phyloP scores from a whole-genome alignment of 2,797 vertebrate genomes.

The Zalophus californianus region DNA sequence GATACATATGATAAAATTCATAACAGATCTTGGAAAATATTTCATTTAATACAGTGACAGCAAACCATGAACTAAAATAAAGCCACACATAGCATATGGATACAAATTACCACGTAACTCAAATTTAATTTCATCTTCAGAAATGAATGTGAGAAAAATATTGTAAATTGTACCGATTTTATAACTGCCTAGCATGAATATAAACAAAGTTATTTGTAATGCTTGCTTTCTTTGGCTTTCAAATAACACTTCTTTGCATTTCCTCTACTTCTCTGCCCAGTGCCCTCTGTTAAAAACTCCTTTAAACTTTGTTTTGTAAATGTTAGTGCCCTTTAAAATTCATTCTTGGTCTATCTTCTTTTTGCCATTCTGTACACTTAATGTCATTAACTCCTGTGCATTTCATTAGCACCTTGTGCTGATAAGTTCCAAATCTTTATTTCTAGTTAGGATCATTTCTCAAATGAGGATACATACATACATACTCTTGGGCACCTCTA shows the following conservation, averaged over 20 bases:
- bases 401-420: background rate
- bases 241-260: background rate
- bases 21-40: conserved; percentile 67
- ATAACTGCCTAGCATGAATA: background rate
- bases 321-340: background rate
- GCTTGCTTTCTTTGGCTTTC: background rate
- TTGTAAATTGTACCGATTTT: background rate
- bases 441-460: background rate
- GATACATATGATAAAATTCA: conserved; percentile 65
- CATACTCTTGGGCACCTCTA: background rate
- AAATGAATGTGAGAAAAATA: background rate
- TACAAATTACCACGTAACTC: conserved; percentile 57
- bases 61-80: conserved; percentile 72
- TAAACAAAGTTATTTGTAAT: background rate
- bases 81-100: conserved; percentile 18
- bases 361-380: background rate
- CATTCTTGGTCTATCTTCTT: background rate
- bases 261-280: background rate
- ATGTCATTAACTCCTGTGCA: background rate
- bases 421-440: background rate
- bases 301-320: background rate
- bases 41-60: conserved; percentile 70
- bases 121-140: conserved; percentile 45
- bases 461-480: background rate
- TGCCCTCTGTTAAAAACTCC: background rate